Evolutionary conservation across 2,113 vertebrate species (phyloP).

Genomic region (Emberiza fucata): DNA sequence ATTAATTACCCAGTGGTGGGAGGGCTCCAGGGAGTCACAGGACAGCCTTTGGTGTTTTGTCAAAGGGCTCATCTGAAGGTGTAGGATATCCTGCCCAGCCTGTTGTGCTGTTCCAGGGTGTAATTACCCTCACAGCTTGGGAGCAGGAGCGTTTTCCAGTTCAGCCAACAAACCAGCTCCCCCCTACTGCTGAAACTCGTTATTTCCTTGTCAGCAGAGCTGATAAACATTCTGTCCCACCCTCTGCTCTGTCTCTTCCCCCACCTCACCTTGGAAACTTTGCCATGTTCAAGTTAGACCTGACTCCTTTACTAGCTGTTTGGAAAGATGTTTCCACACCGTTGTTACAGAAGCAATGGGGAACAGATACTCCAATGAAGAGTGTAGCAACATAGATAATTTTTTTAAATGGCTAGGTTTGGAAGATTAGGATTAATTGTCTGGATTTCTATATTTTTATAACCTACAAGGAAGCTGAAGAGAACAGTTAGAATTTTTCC

Average conservation of each 20-base stretch:
- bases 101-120: not conserved
- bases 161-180: not conserved
- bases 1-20: not conserved
- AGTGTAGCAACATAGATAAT: not conserved
- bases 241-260: not conserved
- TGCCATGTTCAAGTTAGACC: not conserved
- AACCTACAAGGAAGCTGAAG: not conserved
- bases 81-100: not conserved
- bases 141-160: not conserved
- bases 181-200: not conserved
- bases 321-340: not conserved
- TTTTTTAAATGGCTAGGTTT: not conserved
- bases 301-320: not conserved
- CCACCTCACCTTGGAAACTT: not conserved
- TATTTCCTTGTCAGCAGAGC: not conserved
- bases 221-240: not conserved
- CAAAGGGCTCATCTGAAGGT: not conserved
- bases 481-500: not conserved
- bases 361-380: not conserved
- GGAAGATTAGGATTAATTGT: not conserved
- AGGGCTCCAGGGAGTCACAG: not conserved
- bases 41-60: not conserved
- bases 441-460: not conserved
- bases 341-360: not conserved
- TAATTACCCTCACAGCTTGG: not conserved